phyloP scores from a whole-genome alignment of 1,140 invertebrate genomes.

The Marisa cornuarietis region DNA sequence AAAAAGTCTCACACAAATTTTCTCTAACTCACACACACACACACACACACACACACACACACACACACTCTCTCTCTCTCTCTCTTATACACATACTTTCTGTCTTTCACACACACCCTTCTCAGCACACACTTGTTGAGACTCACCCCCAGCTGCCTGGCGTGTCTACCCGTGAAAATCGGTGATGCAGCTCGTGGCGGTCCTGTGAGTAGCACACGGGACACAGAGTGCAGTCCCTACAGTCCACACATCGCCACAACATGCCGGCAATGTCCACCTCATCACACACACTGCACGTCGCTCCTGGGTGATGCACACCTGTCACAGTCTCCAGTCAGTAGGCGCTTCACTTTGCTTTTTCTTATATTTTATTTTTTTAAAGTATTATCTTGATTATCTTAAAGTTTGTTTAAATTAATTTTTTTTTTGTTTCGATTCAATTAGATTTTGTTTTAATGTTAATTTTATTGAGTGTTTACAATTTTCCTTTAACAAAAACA shows the following conservation, averaged over 20 bases:
- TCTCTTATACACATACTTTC: too few species aligned
- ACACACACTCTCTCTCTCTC: too few species aligned
- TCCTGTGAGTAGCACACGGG: not conserved
- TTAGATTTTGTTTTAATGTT: not conserved
- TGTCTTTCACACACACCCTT: too few species aligned
- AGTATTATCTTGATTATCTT: too few species aligned
- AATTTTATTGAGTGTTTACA: not conserved
- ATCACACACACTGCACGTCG: not conserved
- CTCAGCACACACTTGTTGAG: not conserved
- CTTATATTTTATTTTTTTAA: not conserved
- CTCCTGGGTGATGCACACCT: not conserved
- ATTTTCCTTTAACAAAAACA: not conserved
- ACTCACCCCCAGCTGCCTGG: not conserved
- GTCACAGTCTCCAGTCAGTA: not conserved
- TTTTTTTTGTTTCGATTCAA: not conserved
- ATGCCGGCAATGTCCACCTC: not conserved
- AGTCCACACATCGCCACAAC: not conserved
- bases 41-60: too few species aligned
- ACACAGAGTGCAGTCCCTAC: not conserved
- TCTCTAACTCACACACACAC: too few species aligned
- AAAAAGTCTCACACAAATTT: too few species aligned
- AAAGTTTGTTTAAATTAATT: not conserved
- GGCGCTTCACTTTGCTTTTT: too few species aligned
- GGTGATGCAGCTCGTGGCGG: not conserved
- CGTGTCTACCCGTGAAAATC: not conserved